These are phyloP conservation scores for Tamias sibiricus DNA, from an alignment of 2,113 vertebrate genomes.

Conservation along the genomic window DNA sequence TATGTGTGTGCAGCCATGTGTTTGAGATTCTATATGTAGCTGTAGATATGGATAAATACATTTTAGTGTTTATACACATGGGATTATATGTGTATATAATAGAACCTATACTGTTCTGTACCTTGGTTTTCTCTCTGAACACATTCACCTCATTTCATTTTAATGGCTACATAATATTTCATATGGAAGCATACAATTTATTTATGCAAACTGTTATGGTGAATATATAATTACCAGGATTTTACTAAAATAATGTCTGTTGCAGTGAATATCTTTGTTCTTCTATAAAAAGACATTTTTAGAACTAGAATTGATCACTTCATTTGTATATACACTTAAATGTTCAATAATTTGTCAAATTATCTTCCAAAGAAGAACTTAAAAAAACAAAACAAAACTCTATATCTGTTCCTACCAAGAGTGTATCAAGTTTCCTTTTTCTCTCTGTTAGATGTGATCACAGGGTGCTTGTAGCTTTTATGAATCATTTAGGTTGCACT, in stretches of 20 bases:
- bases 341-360: not conserved
- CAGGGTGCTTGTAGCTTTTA: not conserved
- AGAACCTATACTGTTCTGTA: not conserved
- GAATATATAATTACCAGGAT: not conserved
- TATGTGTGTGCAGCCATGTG: not conserved
- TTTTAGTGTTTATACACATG: not conserved
- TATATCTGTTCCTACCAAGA: not conserved
- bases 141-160: not conserved
- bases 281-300: not conserved
- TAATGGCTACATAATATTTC: not conserved
- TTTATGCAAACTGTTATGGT: not conserved
- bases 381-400: too few species aligned
- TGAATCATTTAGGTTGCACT: not conserved
- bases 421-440: not conserved
- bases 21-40: not conserved
- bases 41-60: not conserved
- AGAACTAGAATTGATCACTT: constrained; percentile 10
- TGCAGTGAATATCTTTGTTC: not conserved
- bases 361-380: constrained; percentile 7
- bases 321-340: not conserved
- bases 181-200: not conserved
- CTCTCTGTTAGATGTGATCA: not conserved
- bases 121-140: not conserved
- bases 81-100: not conserved
- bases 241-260: constrained; percentile 34